phyloP scores from a whole-genome alignment of 2,113 vertebrate genomes.

The Perccottus glenii region DNA sequence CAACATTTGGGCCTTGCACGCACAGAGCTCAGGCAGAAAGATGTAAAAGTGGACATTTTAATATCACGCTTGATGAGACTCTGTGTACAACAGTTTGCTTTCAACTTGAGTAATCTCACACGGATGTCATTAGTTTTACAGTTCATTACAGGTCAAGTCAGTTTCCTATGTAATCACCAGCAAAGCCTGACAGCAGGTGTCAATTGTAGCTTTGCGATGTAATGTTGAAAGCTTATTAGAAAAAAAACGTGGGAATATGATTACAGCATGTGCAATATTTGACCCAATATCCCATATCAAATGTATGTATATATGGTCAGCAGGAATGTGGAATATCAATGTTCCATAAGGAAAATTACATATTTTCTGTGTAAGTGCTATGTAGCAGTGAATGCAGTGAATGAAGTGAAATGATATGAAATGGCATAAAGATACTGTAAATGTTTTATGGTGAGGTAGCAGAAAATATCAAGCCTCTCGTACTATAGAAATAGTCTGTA shows the following conservation, averaged over 20 bases:
- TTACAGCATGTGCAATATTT: background rate
- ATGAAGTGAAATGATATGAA: too few species aligned
- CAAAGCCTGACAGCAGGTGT: conserved; percentile 57
- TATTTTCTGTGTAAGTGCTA: background rate
- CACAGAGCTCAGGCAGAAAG: conserved; percentile 45
- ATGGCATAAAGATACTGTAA: too few species aligned
- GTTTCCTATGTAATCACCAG: conserved; percentile 62
- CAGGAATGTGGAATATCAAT: conserved; percentile 3
- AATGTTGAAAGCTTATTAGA: conserved; percentile 54
- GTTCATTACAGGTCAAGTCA: conserved; percentile 69
- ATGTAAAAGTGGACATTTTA: conserved; percentile 76
- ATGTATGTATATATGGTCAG: background rate
- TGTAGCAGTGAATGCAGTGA: too few species aligned
- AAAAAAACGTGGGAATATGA: conserved; percentile 25
- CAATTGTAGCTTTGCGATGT: conserved; percentile 55
- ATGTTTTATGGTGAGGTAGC: too few species aligned
- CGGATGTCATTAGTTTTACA: conserved; percentile 70
- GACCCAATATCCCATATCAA: conserved; percentile 6
- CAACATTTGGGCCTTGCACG: conserved; percentile 35
- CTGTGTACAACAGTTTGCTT: conserved; percentile 76
- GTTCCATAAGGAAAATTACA: background rate
- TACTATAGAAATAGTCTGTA: too few species aligned
- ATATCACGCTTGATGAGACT: conserved; percentile 72
- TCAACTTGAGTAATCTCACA: conserved; percentile 64
- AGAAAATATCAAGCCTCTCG: too few species aligned